Evolutionary conservation across 2,113 vertebrate species (phyloP).

Genomic region (Hemiprocne comata): DNA sequence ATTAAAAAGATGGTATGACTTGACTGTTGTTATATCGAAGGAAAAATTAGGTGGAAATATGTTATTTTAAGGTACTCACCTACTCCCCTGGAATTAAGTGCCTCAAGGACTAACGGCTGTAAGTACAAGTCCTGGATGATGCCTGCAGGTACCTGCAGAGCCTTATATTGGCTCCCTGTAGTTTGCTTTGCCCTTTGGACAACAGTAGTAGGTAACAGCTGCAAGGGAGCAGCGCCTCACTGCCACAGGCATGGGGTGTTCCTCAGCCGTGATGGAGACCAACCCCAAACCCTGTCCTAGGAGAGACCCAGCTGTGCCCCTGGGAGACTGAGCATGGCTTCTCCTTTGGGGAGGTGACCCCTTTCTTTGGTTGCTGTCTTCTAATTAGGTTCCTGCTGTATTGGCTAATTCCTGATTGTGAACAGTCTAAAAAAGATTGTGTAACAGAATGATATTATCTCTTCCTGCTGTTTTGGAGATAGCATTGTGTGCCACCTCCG

Average conservation of each 20-base stretch:
- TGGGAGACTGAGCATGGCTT: not conserved
- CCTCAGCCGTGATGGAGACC: not conserved
- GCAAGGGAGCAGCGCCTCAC: not conserved
- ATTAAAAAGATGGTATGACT: not conserved
- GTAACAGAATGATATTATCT: conserved; percentile 13
- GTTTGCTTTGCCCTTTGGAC: not conserved
- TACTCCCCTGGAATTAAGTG: not conserved
- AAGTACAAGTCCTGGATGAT: not conserved
- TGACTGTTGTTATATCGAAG: not conserved
- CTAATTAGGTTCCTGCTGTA: not conserved
- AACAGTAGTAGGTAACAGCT: no score
- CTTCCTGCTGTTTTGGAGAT: conserved; percentile 42
- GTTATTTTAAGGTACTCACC: not conserved
- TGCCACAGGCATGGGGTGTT: fast-evolving
- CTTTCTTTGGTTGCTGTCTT: not conserved
- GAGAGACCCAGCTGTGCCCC: not conserved
- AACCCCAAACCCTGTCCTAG: not conserved
- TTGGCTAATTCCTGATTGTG: not conserved
- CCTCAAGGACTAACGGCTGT: fast-evolving
- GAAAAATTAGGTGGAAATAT: not conserved
- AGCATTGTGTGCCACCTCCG: conserved; percentile 24
- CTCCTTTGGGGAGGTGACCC: not conserved
- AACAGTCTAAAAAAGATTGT: not conserved
- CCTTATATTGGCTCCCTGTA: not conserved
- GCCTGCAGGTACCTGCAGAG: fast-evolving